Evolutionary conservation across 2,797 vertebrate genomes (phyloP).

Genomic region (Chaenodraco wilsoni): DNA sequence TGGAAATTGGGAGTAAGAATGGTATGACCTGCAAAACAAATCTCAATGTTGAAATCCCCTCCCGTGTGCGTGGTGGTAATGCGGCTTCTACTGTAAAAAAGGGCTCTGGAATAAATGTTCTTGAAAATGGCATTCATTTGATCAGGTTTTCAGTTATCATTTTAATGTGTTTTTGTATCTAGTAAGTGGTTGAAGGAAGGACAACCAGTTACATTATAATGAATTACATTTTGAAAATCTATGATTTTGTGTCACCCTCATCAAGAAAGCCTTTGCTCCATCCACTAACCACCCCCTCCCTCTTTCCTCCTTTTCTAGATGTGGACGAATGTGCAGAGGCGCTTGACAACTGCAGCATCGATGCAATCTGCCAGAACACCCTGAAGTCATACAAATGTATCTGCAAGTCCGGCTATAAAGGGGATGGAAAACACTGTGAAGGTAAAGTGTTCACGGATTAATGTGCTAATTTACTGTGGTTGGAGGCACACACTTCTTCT

Average conservation of each 20-base stretch:
- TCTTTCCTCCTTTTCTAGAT: conserved; percentile 80
- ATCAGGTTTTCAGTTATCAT: too few species aligned
- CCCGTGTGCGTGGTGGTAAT: too few species aligned
- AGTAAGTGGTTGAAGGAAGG: not conserved
- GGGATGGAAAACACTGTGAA: conserved; percentile 98
- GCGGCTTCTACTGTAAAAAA: too few species aligned
- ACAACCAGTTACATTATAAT: conserved; percentile 1
- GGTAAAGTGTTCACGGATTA: conserved; percentile 79
- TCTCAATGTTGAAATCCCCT: too few species aligned
- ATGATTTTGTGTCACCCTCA: not conserved
- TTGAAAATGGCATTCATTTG: conserved; percentile 1
- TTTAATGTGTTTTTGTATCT: not conserved
- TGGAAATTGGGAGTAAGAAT: too few species aligned
- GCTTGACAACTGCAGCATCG: conserved; percentile 97
- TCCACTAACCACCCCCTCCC: conserved; percentile 10
- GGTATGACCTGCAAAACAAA: too few species aligned
- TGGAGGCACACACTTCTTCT: conserved; percentile 13
- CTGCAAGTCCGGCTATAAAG: conserved; percentile 98
- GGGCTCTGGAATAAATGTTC: conserved; percentile 12
- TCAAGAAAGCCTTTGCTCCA: conserved; percentile 8
- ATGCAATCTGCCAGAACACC: conserved; percentile 99
- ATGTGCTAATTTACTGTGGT: conserved; percentile 37
- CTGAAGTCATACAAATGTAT: conserved; percentile 97
- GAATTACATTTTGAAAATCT: not conserved
- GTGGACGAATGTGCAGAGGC: conserved; percentile 96